These are phyloP conservation scores for Mesorhabditis belari DNA, from an alignment of 2,888 invertebrate genomes.

Conservation along the genomic window DNA sequence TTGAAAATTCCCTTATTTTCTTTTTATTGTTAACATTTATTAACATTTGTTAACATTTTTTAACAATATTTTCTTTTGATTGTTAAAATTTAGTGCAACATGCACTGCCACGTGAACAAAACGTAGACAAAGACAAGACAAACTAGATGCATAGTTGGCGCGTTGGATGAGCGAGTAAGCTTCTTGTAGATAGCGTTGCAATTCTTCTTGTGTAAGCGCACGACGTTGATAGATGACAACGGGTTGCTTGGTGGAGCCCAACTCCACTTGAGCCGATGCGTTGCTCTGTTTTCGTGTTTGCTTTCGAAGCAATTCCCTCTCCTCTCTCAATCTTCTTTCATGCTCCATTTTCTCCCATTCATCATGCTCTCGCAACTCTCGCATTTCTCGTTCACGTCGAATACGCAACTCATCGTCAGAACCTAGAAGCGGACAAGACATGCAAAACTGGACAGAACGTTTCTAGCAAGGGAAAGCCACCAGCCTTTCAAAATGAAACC, in stretches of 20 bases:
- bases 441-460: too few relatives aligned
- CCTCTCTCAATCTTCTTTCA: neutral
- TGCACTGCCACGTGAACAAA: too few relatives aligned
- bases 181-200: neutral
- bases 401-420: neutral
- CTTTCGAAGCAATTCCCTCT: neutral
- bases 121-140: too few relatives aligned
- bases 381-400: neutral
- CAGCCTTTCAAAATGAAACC: too few relatives aligned
- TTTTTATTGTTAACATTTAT: too few relatives aligned
- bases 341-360: neutral
- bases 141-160: neutral
- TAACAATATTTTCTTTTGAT: neutral
- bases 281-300: neutral
- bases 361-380: neutral
- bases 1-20: too few relatives aligned
- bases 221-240: neutral
- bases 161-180: neutral
- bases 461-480: too few relatives aligned
- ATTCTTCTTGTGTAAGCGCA: neutral
- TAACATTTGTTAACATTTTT: too few relatives aligned
- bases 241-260: neutral
- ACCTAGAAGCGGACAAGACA: too few relatives aligned
- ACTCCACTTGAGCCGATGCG: neutral
- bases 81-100: neutral